Evolutionary conservation across 2,888 invertebrate genomes (phyloP), one percentile per base, ranked within the genome.

Genomic region (Dicycla oo): DNA sequence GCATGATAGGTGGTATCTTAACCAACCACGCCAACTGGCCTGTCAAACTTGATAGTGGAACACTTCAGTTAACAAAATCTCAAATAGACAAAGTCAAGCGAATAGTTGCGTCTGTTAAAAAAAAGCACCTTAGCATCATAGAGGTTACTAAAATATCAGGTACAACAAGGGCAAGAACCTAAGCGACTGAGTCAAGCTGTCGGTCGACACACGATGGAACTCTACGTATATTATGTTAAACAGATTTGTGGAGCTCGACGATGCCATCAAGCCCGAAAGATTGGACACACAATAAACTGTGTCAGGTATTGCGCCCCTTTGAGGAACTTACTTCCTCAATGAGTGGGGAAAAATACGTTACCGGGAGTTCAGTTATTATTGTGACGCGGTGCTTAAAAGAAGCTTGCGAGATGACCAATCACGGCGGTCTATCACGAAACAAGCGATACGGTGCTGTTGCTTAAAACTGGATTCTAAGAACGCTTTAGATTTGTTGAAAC

Each of bases 171-270:
- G 51, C 64, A 66, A 38, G 62, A 74, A 66, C 78, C 83, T 11
- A 83, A 84, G 64, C 76, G 82, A 7, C 66, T 88, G 4, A 78
- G 20, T 4, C 86, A 88, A 83, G 75, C 78, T 26, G 85, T 89
- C n/a, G n/a, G n/a, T n/a, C 8, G 80, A 81, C 1, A 88, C 87
- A 0, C 51, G 88, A 26, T 89, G 87, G 86, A 86, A 88, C 54
- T 88, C 85, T 0, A 84, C 77, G 0, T 82, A 74, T 69, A 74
- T 65, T 13, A 88, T 88, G 88, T 8, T 88, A 3, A 68, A 73
- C 60, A 11, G 86, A 58, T 82, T 87, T 76, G 78, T 82, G 2
- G 80, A 86, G 38, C 65, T 86, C 0, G 68, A 87, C 78, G 80
- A 80, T 56, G 81, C 81, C 34, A 47, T 86, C 15, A 6, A 73